Conservation (phyloP, 2,113 vertebrate genomes). For the Dissostichus mawsoni region DNA sequence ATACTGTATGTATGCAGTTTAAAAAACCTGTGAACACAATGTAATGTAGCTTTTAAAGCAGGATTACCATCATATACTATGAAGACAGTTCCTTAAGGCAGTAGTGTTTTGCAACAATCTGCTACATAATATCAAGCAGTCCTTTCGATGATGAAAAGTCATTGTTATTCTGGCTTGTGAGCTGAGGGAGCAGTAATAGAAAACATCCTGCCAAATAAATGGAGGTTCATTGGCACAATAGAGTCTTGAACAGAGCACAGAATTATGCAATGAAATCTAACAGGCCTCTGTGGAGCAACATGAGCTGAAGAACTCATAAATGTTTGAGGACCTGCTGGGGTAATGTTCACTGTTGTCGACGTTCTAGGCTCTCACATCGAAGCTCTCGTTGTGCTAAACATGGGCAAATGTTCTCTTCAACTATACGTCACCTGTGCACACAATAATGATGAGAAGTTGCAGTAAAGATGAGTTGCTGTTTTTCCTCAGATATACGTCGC, state of each 20-base stretch:
- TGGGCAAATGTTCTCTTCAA: conserved; percentile 36
- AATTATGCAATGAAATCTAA: conserved; percentile 80
- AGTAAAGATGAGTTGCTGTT: conserved; percentile 7
- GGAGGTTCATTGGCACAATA: conserved; percentile 68
- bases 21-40: conserved; percentile 2
- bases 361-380: conserved; percentile 39
- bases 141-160: conserved; percentile 66
- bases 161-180: conserved; percentile 68
- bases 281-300: conserved; percentile 76
- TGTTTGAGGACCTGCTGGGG: conserved; percentile 76
- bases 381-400: conserved; percentile 51
- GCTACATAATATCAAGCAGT: conserved; percentile 49
- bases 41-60: conserved; percentile 22
- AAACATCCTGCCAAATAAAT: conserved; percentile 71
- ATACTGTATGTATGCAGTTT: conserved; percentile 12
- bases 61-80: background rate
- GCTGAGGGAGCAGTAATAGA: conserved; percentile 60
- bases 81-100: conserved; percentile 17
- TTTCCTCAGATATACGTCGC: conserved; percentile 1
- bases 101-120: conserved; percentile 46
- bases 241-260: conserved; percentile 53
- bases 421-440: conserved; percentile 19
- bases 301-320: conserved; percentile 79
- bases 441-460: conserved; percentile 28
- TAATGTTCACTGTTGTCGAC: conserved; percentile 62